Evolutionary conservation across 2,888 invertebrate genomes (phyloP).

Genomic region (Amiota mariae): DNA sequence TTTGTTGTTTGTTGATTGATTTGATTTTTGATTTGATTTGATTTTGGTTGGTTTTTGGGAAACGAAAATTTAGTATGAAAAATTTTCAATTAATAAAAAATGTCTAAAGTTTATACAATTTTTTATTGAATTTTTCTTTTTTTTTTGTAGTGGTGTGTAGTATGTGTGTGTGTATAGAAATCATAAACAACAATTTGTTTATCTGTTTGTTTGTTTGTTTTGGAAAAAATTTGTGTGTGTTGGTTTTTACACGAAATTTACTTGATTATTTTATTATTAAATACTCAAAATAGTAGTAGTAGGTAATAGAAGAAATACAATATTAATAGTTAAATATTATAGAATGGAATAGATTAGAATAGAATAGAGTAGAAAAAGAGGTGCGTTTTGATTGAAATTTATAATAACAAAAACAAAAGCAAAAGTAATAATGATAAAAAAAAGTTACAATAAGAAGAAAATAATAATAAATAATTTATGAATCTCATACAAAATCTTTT

Average conservation of each 20-base stretch:
- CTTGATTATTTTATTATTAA: not conserved
- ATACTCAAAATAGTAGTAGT: not conserved
- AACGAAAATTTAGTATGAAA: conserved; percentile 65
- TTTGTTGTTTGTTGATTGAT: conserved; percentile 27
- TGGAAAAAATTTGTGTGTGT: not conserved
- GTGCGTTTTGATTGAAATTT: not conserved
- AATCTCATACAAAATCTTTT: not conserved
- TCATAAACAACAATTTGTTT: conserved; percentile 1
- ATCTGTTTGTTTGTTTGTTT: too few species aligned
- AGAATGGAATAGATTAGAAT: too few species aligned
- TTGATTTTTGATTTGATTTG: conserved; percentile 26
- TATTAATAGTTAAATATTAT: too few species aligned
- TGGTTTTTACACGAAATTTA: not conserved
- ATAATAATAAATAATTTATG: not conserved
- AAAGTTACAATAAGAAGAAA: not conserved
- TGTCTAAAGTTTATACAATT: conserved; percentile 15
- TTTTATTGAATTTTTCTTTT: conserved; percentile 10
- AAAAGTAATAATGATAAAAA: not conserved
- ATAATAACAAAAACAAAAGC: not conserved
- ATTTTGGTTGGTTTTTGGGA: conserved; percentile 48
- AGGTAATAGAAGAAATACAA: not conserved
- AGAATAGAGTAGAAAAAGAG: not conserved
- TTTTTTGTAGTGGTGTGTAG: not conserved
- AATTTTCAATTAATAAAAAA: conserved; percentile 61
- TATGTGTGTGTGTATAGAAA: conserved; percentile 1